Evolutionary conservation across 2,888 invertebrate genomes (phyloP).

Genomic region (Scrobipalpa costella): DNA sequence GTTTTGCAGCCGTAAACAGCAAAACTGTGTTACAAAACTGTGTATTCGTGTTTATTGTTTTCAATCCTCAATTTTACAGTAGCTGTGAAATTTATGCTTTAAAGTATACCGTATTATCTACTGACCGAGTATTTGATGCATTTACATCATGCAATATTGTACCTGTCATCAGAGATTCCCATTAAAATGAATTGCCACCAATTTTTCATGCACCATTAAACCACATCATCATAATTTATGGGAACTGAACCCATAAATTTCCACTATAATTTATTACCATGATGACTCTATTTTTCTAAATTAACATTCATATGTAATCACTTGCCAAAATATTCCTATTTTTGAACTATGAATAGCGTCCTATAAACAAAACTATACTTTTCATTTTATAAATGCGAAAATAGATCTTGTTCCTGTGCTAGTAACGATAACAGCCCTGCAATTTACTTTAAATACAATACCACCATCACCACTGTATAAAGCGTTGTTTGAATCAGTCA

Average conservation of each 20-base stretch:
- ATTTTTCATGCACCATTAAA: conserved; percentile 17
- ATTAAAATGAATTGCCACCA: conserved; percentile 15
- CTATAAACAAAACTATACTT: neutral
- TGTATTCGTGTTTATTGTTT: neutral
- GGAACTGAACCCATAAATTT: conserved; percentile 49
- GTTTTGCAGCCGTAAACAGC: conserved; percentile 6
- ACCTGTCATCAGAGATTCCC: conserved; percentile 10
- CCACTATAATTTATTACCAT: conserved; percentile 40
- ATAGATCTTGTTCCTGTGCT: neutral
- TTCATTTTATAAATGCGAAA: neutral
- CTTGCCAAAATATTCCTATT: conserved; percentile 38
- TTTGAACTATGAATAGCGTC: conserved; percentile 16
- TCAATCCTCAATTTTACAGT: neutral
- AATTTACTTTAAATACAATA: conserved; percentile 10
- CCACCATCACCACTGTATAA: neutral
- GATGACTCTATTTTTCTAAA: conserved; percentile 57
- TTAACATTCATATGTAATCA: conserved; percentile 64
- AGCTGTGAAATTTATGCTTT: neutral
- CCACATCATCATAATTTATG: conserved; percentile 42
- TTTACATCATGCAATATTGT: neutral
- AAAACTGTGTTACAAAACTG: neutral
- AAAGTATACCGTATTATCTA: neutral
- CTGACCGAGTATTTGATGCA: neutral
- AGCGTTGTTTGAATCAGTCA: neutral
- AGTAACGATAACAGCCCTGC: neutral